Evolutionary conservation across 2,113 vertebrate genomes (phyloP).

Genomic region (Xyrauchen texanus): DNA sequence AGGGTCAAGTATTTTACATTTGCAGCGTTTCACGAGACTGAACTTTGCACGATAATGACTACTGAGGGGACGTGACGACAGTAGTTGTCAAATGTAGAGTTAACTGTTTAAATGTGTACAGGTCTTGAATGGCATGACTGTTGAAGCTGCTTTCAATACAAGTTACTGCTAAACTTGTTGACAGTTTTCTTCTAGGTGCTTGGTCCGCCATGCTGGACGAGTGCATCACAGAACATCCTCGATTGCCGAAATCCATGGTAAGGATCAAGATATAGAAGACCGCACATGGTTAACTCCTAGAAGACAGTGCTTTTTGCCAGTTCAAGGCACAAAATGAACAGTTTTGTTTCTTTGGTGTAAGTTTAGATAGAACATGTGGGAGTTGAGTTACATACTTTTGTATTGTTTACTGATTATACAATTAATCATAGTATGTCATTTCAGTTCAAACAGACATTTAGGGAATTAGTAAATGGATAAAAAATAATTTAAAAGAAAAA

Average conservation of each 20-base stretch:
- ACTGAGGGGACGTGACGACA: conserved; percentile 52
- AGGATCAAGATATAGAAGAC: conserved; percentile 84
- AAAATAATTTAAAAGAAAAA: background rate
- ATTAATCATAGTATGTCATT: conserved; percentile 9
- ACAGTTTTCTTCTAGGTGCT: conserved; percentile 99
- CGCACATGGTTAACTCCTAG: conserved; percentile 47
- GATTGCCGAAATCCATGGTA: conserved; percentile 94
- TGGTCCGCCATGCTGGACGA: conserved; percentile 92
- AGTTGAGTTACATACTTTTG: conserved; percentile 23
- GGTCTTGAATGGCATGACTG: conserved; percentile 64
- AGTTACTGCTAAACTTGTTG: conserved; percentile 99
- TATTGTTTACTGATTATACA: conserved; percentile 1
- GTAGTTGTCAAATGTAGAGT: conserved; percentile 52
- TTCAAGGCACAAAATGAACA: conserved; percentile 43
- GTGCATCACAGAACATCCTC: conserved; percentile 91
- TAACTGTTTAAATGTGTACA: conserved; percentile 54
- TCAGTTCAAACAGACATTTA: background rate
- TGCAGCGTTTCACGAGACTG: conserved; percentile 72
- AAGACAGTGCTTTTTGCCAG: conserved; percentile 46
- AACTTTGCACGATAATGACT: conserved; percentile 65
- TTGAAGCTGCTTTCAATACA: conserved; percentile 72
- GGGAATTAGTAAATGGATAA: background rate
- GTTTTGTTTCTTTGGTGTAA: background rate
- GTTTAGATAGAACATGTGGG: background rate
- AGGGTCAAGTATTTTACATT: conserved; percentile 89